Conservation (phyloP, 2,888 invertebrate genomes). For the Mongoloraphidia duomilia region DNA sequence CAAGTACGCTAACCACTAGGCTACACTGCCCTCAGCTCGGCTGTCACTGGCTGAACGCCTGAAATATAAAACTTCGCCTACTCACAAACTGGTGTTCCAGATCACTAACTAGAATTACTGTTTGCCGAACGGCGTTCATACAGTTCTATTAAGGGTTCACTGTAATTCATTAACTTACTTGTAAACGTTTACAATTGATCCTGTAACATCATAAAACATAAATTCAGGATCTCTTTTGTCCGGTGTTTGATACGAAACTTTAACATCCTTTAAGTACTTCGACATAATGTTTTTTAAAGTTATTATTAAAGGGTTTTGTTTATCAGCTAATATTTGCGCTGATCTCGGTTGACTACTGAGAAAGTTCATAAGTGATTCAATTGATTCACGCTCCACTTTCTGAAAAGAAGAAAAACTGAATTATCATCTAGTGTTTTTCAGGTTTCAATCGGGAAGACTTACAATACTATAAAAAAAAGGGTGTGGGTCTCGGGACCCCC, state of each 20-base stretch:
- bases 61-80: too few species aligned
- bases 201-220: conserved; percentile 73
- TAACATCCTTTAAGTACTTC: conserved; percentile 65
- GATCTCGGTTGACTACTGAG: conserved; percentile 59
- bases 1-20: too few species aligned
- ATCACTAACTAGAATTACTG: too few species aligned
- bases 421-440: too few species aligned
- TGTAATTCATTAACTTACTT: conserved; percentile 39
- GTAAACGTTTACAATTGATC: conserved; percentile 71
- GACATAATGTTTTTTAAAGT: conserved; percentile 58
- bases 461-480: too few species aligned
- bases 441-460: too few species aligned
- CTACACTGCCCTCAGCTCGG: too few species aligned
- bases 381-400: conserved; percentile 58
- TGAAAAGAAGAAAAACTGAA: conserved; percentile 26
- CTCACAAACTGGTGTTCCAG: too few species aligned
- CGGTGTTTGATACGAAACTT: conserved; percentile 48
- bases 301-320: conserved; percentile 50
- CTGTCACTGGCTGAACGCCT: too few species aligned
- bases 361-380: conserved; percentile 63
- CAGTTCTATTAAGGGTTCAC: background rate
- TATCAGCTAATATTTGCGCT: conserved; percentile 52
- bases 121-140: background rate
- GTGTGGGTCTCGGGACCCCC: too few species aligned
- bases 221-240: conserved; percentile 89